phyloP scores from a whole-genome alignment of 2,113 vertebrate genomes.

The Oryzias woworae region DNA sequence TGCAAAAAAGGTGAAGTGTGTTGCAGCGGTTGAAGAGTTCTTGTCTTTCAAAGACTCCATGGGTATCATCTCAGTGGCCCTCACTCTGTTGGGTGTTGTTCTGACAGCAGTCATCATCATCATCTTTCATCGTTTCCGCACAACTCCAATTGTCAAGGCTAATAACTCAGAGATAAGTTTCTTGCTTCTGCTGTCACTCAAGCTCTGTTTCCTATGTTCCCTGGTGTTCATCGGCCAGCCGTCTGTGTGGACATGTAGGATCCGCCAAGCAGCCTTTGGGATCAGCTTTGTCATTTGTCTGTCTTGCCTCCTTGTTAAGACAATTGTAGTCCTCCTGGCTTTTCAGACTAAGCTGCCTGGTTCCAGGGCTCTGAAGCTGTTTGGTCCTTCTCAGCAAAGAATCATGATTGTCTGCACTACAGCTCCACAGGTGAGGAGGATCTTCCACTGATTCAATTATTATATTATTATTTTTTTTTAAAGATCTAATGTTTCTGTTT shows the following conservation, averaged over 20 bases:
- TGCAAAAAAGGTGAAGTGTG: slow-evolving; percentile 61
- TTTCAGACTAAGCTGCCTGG: slow-evolving; percentile 60
- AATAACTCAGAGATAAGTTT: slow-evolving; percentile 81
- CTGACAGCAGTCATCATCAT: slow-evolving; percentile 52
- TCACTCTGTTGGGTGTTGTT: slow-evolving; percentile 67
- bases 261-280: slow-evolving; percentile 73
- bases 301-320: slow-evolving; percentile 78
- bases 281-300: slow-evolving; percentile 79
- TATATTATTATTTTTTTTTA: neutral
- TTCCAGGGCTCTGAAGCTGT: slow-evolving; percentile 50
- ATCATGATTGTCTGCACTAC: slow-evolving; percentile 68
- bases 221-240: slow-evolving; percentile 73
- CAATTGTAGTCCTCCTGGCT: slow-evolving; percentile 75
- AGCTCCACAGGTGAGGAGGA: slow-evolving; percentile 59
- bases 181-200: slow-evolving; percentile 73
- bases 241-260: slow-evolving; percentile 67
- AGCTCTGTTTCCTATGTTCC: slow-evolving; percentile 77
- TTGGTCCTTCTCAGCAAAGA: slow-evolving; percentile 72
- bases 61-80: slow-evolving; percentile 67
- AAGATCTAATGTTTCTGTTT: neutral
- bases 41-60: slow-evolving; percentile 74
- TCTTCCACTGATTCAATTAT: neutral
- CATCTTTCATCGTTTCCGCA: slow-evolving; percentile 67
- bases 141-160: slow-evolving; percentile 75
- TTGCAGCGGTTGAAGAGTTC: slow-evolving; percentile 73